Evolutionary conservation across 2,888 invertebrate genomes (phyloP), one percentile per base, ranked within the genome.

Genomic region (Baccha elongata): DNA sequence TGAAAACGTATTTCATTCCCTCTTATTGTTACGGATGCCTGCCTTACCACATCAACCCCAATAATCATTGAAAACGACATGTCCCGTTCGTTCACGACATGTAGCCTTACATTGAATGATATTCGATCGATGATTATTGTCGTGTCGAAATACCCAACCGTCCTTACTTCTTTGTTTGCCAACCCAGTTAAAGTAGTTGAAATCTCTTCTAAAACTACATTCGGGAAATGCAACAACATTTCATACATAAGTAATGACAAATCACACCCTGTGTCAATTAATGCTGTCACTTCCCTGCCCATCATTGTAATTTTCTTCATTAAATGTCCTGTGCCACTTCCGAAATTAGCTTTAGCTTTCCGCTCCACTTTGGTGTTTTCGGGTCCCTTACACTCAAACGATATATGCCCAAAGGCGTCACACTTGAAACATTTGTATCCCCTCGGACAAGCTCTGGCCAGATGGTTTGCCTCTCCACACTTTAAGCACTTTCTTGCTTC

Each of bases 31-130:
- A 10, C 13, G 7, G 15, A 62, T 37, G 65, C 44, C 26, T 72
- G 60, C 10, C 42, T 48, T 40, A 75, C 58, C 7, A 75, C 35
- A 19, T 75, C 68, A 2, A 15, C 23, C 0, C 75, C 52, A 11
- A 75, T 6, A 4, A 68, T 11, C 23, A 68, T 23, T 7, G 46
- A 35, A n/a, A 75, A 75, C 29, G 46, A 11, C 42, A 69, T 60
- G 6, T 73, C 60, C 32, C 72, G 44, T 79, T 71, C 58, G 17
- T 44, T 62, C 35, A 71, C 58, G 2, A 71, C 65, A 65, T 78
- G 71, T 10, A 71, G 11, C 8, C 71, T 62, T 13, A 48, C 42
- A 5, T 62, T 53, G 15, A 64, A 69, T 8, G 42, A 17, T 3
- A 35, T 48, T n/a, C 8, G 21, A 7, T 69, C 76, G 1, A 68